phyloP scores from a whole-genome alignment of 2,797 vertebrate species.

The Tadarida brasiliensis region DNA sequence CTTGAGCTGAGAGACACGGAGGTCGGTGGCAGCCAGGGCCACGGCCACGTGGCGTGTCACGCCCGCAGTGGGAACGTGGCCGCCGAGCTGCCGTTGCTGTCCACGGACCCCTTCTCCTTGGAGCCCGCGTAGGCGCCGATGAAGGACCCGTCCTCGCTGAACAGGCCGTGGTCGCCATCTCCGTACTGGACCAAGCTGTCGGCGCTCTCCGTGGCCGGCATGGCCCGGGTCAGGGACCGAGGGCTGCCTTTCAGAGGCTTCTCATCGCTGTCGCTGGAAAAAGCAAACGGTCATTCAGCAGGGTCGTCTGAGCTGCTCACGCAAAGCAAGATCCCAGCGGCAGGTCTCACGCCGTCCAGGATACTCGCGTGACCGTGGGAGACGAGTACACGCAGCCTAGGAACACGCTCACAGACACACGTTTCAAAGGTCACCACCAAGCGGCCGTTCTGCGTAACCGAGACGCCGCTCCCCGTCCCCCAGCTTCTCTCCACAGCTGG shows the following conservation, averaged over 20 bases:
- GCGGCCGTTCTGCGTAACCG: background rate
- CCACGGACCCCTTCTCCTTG: constrained; percentile 93
- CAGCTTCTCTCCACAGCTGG: no score
- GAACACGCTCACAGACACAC: background rate
- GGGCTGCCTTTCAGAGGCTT: constrained; percentile 97
- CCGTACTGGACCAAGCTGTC: constrained; percentile 98
- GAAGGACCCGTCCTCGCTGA: constrained; percentile 98
- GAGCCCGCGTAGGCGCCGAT: constrained; percentile 96
- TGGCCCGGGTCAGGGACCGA: constrained; percentile 92
- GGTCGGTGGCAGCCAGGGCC: no score
- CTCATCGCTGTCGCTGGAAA: constrained; percentile 96
- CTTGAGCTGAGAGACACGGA: no score
- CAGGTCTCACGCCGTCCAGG: background rate
- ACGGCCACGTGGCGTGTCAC: constrained; percentile 41
- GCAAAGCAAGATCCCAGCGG: background rate
- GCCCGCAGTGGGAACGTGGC: constrained; percentile 89
- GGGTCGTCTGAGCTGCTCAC: background rate
- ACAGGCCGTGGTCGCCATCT: constrained; percentile 95
- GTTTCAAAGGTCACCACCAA: background rate
- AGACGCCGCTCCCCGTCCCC: background rate
- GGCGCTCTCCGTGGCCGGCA: constrained; percentile 94
- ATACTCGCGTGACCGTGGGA: background rate
- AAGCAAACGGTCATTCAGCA: constrained; percentile 69
- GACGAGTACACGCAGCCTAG: background rate
- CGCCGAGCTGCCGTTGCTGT: constrained; percentile 90